A percentile compares a stretch with the other conserved stretches of the same genome.
phyloP scores from a whole-genome alignment of 64 coral and sea anemone species.

The Catalaphyllia jardinei region DNA sequence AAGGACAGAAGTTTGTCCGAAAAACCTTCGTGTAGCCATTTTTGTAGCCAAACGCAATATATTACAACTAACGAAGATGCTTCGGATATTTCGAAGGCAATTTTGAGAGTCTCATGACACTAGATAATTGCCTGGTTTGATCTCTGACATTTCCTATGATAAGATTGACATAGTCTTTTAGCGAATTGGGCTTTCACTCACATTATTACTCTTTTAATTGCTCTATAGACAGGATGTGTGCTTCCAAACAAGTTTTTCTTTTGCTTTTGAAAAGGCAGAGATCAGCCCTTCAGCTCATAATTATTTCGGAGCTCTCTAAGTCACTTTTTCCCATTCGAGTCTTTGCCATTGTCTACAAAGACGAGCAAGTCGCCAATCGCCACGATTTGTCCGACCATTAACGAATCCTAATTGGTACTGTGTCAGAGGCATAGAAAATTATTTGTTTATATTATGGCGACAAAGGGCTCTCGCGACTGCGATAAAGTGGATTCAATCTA shows the following conservation, averaged over 20 bases:
- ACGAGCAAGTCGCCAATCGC: slow-evolving; percentile 2
- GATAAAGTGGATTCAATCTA: slow-evolving; percentile 40
- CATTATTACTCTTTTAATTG: slow-evolving; percentile 47
- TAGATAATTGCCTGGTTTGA: slow-evolving; percentile 10
- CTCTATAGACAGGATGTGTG: slow-evolving; percentile 56
- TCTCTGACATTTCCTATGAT: slow-evolving; percentile 42
- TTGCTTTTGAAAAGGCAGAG: background rate
- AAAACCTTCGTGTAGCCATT: background rate
- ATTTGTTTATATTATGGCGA: slow-evolving; percentile 60
- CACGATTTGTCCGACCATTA: slow-evolving; percentile 22
- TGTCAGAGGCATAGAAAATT: slow-evolving; percentile 35
- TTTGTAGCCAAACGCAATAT: background rate
- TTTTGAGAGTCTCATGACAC: background rate
- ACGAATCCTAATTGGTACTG: slow-evolving; percentile 46
- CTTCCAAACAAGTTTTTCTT: slow-evolving; percentile 7
- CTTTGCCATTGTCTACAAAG: background rate
- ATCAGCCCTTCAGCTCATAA: background rate
- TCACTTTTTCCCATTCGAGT: background rate
- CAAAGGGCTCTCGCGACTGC: slow-evolving; percentile 21
- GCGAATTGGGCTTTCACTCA: slow-evolving; percentile 48
- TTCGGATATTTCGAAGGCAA: slow-evolving; percentile 13
- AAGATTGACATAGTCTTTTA: slow-evolving; percentile 50
- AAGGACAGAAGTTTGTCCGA: background rate
- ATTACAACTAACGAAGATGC: background rate
- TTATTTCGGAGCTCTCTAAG: background rate